Percentiles rank a stretch among this genome's conserved stretches.
Conservation (phyloP, 2,113 vertebrate genomes). For the Nothoprocta perdicaria region DNA sequence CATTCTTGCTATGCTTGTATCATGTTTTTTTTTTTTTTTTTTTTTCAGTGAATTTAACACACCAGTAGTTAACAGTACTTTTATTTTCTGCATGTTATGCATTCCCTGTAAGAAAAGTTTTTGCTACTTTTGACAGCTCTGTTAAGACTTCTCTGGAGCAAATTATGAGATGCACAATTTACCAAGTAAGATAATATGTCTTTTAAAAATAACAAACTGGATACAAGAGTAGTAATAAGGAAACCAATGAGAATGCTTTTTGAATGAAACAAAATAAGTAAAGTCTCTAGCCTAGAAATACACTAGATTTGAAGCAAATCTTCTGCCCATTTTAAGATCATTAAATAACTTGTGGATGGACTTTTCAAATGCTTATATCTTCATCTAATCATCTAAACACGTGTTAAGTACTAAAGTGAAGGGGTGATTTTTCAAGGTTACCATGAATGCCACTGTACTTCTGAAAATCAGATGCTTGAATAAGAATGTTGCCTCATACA, state of each 20-base stretch:
- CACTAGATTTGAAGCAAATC: background rate
- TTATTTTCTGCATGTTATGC: background rate
- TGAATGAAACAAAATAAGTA: background rate
- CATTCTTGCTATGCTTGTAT: background rate
- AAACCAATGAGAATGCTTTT: background rate
- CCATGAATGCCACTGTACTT: background rate
- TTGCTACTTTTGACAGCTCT: slow-evolving; percentile 2
- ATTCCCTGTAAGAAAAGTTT: background rate
- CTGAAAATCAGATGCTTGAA: background rate
- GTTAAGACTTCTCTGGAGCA: background rate
- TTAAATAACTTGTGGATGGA: background rate
- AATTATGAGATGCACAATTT: background rate
- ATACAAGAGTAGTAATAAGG: slow-evolving; percentile 13
- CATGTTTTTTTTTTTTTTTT: background rate
- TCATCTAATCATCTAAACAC: background rate
- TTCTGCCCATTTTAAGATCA: background rate
- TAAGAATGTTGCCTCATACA: background rate
- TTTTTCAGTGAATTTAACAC: background rate
- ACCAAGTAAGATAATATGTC: background rate
- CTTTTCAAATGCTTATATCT: background rate
- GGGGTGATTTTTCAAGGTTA: background rate
- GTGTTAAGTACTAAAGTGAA: background rate
- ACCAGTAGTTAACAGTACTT: background rate
- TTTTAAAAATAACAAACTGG: slow-evolving; percentile 27
- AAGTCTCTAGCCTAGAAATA: background rate